A percentile compares a stretch with the other conserved stretches of the same genome.
Conservation (phyloP, 2,888 invertebrate species). For the Tinea pellionella region DNA sequence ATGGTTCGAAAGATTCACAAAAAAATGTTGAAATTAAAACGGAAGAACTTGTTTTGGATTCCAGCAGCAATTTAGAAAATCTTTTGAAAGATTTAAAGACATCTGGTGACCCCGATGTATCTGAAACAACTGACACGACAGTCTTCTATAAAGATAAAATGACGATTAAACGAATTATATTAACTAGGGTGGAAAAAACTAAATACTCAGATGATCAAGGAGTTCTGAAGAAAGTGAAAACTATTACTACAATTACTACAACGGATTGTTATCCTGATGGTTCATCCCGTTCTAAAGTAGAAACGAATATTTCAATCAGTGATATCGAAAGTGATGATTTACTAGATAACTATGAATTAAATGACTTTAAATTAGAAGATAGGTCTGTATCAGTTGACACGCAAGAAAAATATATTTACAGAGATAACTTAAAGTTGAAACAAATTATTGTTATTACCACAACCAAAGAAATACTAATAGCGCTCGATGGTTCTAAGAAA, state of each 20-base stretch:
- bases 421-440: conserved; percentile 40
- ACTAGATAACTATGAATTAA: conserved; percentile 33
- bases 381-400: conserved; percentile 38
- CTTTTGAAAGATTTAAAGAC: conserved; percentile 33
- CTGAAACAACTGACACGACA: conserved; percentile 38
- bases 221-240: conserved; percentile 46
- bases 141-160: conserved; percentile 37
- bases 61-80: conserved; percentile 40
- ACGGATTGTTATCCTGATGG: conserved; percentile 60
- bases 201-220: conserved; percentile 42
- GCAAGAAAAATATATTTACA: conserved; percentile 35
- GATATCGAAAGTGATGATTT: conserved; percentile 37
- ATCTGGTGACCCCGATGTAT: conserved; percentile 45
- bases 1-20: conserved; percentile 49
- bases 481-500: conserved; percentile 37
- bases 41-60: conserved; percentile 41
- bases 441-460: conserved; percentile 50
- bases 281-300: conserved; percentile 48
- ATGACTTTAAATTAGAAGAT: conserved; percentile 40
- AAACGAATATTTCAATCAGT: conserved; percentile 44
- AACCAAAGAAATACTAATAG: conserved; percentile 44
- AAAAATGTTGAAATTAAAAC: conserved; percentile 57
- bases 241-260: conserved; percentile 41
- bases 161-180: conserved; percentile 40
- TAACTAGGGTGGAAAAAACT: conserved; percentile 41